Base-by-base conservation (phyloP, 2,888 invertebrate species). In the Phortica okadai region DNA sequence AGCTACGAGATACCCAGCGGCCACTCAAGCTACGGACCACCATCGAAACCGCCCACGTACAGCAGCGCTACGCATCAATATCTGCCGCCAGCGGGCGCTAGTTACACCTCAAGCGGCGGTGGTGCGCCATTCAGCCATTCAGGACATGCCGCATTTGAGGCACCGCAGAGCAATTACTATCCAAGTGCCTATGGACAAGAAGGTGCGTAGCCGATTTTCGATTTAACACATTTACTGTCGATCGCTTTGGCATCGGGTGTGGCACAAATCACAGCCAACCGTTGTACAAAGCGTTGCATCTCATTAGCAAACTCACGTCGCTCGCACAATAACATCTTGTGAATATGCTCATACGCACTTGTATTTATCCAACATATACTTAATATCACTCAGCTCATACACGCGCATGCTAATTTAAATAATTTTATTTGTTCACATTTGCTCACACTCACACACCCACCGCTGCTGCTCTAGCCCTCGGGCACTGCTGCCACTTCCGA, bases 11-110 rank as follows among this genome's bases (percentile, higher is more conserved):
- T 91, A 81, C 90, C 90, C 66, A 84, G 83, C 72, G 90, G 90
- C 56, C 91, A 91, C 77, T 82, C 87, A 75, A 89, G 83, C 82
- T 91, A 91, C 76, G 91, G 91, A n/a, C 91, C 91, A 58, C 91
- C 91, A 79, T 88, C 91, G 54, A 91, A 91, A 81, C 87, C 91
- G 16, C 90, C 90, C 77, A 81, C 89, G 11, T 91, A 84, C 74
- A 90, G 88, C 85, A 88, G 89, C 70, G 89, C 90, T 79, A 89
- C 90, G 77, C 89, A 90, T 79, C 90, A 90, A 74, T 90, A 91
- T 80, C 80, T 91, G 77, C 90, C 91, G 62, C 89, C 90, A n/a
- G 85, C 83, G 44, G 91, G 88, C 67, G 82, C 84, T 66, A 84
- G 75, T 74, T 82, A 83, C 69, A 81, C 79, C 42, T 73, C 74